Conservation (phyloP, 2,113 vertebrate species). For the Ascaphus truei region DNA sequence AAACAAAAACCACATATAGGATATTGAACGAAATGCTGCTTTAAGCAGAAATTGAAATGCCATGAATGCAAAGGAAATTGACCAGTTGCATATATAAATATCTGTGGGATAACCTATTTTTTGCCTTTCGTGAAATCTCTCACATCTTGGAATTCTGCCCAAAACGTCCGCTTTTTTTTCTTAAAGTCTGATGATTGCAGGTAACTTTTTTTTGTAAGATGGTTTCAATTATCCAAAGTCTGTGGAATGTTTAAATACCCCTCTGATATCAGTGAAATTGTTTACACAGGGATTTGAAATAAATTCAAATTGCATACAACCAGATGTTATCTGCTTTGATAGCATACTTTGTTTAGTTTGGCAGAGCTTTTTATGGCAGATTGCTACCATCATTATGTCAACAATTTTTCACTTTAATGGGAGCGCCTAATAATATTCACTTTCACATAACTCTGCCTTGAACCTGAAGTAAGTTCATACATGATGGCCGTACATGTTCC, state of each 20-base stretch:
- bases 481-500: no score
- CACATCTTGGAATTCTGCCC: slow-evolving; percentile 41
- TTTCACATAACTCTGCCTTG: not conserved
- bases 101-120: not conserved
- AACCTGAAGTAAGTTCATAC: not conserved
- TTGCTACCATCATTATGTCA: slow-evolving; percentile 51
- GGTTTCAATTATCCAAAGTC: slow-evolving; percentile 64
- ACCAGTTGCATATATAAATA: not conserved
- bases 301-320: slow-evolving; percentile 63
- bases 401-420: slow-evolving; percentile 38
- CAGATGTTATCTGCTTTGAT: slow-evolving; percentile 64
- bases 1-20: no score
- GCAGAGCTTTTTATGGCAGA: slow-evolving; percentile 41
- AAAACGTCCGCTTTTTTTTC: slow-evolving; percentile 47
- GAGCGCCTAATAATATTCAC: slow-evolving; percentile 19
- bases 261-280: slow-evolving; percentile 61
- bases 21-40: no score
- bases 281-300: slow-evolving; percentile 65
- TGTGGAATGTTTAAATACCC: slow-evolving; percentile 64
- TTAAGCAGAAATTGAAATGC: no score
- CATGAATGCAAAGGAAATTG: not conserved
- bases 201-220: slow-evolving; percentile 51
- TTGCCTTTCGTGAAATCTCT: slow-evolving; percentile 12
- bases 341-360: slow-evolving; percentile 45
- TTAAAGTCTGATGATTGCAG: slow-evolving; percentile 48